A percentile compares a stretch with the other conserved stretches of the same genome.
phyloP scores from a whole-genome alignment of 2,797 vertebrate species.

The Schizopygopsis malacanthus region DNA sequence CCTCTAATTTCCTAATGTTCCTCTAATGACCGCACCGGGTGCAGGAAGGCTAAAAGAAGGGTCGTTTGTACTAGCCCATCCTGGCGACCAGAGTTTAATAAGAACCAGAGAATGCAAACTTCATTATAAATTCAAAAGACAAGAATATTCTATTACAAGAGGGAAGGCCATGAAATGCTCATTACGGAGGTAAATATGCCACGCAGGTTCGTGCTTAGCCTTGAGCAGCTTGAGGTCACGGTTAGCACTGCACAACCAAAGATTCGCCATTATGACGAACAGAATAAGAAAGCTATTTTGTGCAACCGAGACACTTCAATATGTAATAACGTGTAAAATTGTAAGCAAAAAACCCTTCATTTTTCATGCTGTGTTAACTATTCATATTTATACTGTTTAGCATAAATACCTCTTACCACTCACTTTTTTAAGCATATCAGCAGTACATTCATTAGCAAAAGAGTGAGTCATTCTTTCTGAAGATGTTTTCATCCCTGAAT shows the following conservation, averaged over 20 bases:
- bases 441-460: slow-evolving; percentile 38
- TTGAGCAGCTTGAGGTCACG: slow-evolving; percentile 29
- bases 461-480: slow-evolving; percentile 31
- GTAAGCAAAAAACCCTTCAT: slow-evolving; percentile 18
- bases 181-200: slow-evolving; percentile 36
- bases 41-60: slow-evolving; percentile 78
- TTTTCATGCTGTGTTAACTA: slow-evolving; percentile 30
- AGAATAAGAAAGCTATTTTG: background rate
- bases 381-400: slow-evolving; percentile 45
- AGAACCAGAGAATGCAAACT: slow-evolving; percentile 79
- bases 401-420: slow-evolving; percentile 42
- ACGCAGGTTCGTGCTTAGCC: slow-evolving; percentile 25
- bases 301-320: background rate
- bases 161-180: slow-evolving; percentile 47
- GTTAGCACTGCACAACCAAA: background rate
- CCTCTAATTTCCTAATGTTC: slow-evolving; percentile 85
- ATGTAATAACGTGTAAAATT: slow-evolving; percentile 4
- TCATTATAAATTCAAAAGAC: slow-evolving; percentile 70
- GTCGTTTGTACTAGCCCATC: slow-evolving; percentile 79
- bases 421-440: slow-evolving; percentile 34
- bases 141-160: slow-evolving; percentile 49
- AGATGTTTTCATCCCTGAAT: slow-evolving; percentile 34
- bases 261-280: background rate
- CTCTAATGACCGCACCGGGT: slow-evolving; percentile 79
- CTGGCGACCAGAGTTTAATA: slow-evolving; percentile 79